These are phyloP conservation scores for Merluccius polli DNA, from an alignment of 2,797 vertebrate genomes.

Conservation along the genomic window DNA sequence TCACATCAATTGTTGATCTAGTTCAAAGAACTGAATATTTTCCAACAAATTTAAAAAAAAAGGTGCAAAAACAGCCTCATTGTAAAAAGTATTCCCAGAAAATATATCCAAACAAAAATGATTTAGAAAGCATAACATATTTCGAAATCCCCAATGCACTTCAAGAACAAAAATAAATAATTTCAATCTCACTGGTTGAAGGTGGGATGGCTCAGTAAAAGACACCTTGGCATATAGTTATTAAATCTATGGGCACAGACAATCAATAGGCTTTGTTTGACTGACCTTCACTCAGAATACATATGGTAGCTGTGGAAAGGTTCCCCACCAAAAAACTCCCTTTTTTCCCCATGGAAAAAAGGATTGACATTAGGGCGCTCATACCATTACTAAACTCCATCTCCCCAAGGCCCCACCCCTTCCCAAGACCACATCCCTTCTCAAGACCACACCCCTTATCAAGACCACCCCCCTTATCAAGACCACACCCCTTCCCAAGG, in stretches of 20 bases:
- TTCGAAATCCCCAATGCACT: not conserved
- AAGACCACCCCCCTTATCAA: too few species aligned
- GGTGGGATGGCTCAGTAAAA: not conserved
- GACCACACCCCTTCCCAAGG: not conserved
- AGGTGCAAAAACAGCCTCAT: too few species aligned
- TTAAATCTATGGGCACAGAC: not conserved
- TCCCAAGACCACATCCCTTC: too few species aligned
- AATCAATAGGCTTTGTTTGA: not conserved
- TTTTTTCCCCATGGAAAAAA: too few species aligned
- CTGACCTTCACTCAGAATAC: not conserved
- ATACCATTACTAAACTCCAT: too few species aligned
- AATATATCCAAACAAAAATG: not conserved
- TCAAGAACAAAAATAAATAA: not conserved
- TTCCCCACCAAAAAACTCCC: not conserved
- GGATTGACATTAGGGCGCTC: too few species aligned
- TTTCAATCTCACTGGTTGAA: not conserved
- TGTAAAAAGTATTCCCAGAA: not conserved
- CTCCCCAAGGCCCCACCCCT: too few species aligned
- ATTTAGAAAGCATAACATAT: not conserved
- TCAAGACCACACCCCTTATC: too few species aligned
- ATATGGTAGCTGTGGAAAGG: not conserved
- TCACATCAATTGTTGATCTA: too few species aligned
- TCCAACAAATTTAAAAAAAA: not conserved
- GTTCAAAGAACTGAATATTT: not conserved
- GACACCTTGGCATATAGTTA: not conserved